A percentile compares a stretch with the other conserved stretches of the same genome.
Evolutionary conservation across 1,140 invertebrate genomes (phyloP).

Genomic region (Augochlora pura): DNA sequence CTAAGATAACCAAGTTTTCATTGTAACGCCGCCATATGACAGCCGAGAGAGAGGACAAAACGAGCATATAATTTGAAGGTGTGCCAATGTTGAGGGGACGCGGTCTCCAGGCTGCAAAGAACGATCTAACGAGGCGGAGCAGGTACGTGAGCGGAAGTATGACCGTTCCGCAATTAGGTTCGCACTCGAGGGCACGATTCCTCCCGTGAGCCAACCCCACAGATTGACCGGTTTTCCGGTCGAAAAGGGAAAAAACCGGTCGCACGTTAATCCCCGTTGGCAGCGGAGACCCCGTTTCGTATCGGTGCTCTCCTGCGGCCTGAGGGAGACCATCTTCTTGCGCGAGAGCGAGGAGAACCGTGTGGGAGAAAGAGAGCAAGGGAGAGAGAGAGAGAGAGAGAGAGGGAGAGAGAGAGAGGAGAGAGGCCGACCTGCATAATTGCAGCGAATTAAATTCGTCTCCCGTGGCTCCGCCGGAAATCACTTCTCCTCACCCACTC

Average conservation of each 20-base stretch:
- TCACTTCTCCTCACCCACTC: constrained; percentile 42
- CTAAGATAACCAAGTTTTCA: no score
- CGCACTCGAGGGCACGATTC: constrained; percentile 39
- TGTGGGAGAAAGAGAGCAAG: background rate
- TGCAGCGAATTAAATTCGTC: constrained; percentile 63
- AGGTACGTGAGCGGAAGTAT: constrained; percentile 34
- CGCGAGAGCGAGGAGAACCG: no score
- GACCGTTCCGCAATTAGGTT: constrained; percentile 41
- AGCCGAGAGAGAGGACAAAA: no score
- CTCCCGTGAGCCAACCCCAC: background rate
- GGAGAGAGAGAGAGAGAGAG: no score
- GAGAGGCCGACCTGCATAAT: constrained; percentile 42
- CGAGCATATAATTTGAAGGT: no score
- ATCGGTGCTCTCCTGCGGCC: background rate
- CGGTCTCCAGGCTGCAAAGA: constrained; percentile 45
- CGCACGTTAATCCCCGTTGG: constrained; percentile 27
- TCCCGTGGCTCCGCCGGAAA: constrained; percentile 53
- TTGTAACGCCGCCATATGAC: no score
- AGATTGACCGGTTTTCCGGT: constrained; percentile 22
- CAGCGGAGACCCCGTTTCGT: background rate
- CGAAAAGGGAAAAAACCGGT: constrained; percentile 34
- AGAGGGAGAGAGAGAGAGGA: background rate
- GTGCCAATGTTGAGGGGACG: background rate
- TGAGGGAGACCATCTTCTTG: background rate
- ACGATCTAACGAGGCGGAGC: constrained; percentile 36